Evolutionary conservation across 2,113 vertebrate genomes (phyloP), one percentile per base, ranked within the genome.

Genomic region (Jacana jacana): DNA sequence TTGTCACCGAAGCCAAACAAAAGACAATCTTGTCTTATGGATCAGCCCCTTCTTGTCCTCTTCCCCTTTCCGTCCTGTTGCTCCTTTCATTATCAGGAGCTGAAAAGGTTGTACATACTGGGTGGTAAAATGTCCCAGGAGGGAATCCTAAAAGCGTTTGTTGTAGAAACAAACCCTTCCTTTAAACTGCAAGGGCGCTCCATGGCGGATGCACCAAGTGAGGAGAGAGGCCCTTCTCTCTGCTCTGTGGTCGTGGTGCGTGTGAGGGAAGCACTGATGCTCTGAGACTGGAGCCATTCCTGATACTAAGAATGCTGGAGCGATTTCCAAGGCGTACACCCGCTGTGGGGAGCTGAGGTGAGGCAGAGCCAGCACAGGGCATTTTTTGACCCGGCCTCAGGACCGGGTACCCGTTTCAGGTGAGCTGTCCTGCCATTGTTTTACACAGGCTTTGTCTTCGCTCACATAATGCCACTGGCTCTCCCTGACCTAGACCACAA

Each of bases 201-300:
- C 33, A 57, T 64, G 82, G 16, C 39, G 81, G 57, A 11, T 39
- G 33, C 37, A 31, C 3, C 10, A 25, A 44, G 75, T 0, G 27
- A 44, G 75, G 35, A 44, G 35, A 66, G 52, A 68, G 10, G 46
- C 44, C 10, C 24, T 57, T 72, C 64, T 17, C 71, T 64, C 13
- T 42, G 14, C 1, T 0, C 30, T 11, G n/a, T 76, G 55, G 65
- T n/a, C 0, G 0, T 10, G 44, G 16, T 11, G 44, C 31, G 4
- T 10, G 2, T 10, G 75, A 65, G 65, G 70, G 31, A 46, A 52
- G 35, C 28, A 4, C 0, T 44, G 77, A 17, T 68, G 86, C 82
- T 61, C 48, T n/a, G 19, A 39, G 88, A 13, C 64, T 35, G 72
- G 18, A 58, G 51, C 55, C 70, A 3, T 68, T 90, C 55, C 83